These are phyloP conservation scores for Pterobdella sp. DNA, from an alignment of 2,888 invertebrate species.

Conservation along the genomic window DNA sequence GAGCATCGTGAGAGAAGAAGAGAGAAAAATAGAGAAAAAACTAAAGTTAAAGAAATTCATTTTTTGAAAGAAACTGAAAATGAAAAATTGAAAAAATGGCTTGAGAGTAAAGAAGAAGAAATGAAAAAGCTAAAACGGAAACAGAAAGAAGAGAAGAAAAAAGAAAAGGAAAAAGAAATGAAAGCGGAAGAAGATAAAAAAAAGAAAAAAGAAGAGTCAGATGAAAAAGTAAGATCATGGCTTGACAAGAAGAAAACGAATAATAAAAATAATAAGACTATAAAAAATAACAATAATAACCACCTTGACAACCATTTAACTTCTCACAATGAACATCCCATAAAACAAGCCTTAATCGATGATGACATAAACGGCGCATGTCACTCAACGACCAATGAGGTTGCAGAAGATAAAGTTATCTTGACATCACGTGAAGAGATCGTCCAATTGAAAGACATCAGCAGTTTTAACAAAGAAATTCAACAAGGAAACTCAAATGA, in stretches of 20 bases:
- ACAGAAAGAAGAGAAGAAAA: not conserved
- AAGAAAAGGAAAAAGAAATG: not conserved
- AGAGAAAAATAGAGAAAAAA: not conserved
- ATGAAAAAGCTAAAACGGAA: not conserved
- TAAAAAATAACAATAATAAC: not conserved
- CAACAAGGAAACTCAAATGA: too few species aligned
- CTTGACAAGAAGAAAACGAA: not conserved
- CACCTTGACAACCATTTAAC: not conserved
- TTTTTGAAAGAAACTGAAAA: not conserved
- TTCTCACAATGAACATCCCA: too few species aligned
- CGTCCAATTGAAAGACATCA: too few species aligned
- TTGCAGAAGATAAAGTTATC: too few species aligned
- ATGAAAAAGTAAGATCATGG: not conserved
- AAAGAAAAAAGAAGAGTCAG: slow-evolving; percentile 4
- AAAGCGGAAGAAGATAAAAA: not conserved
- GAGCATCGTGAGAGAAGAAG: not conserved
- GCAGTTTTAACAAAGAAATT: too few species aligned
- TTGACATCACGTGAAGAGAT: too few species aligned
- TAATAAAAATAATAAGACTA: not conserved
- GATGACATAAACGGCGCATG: too few species aligned
- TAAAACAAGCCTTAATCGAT: too few species aligned
- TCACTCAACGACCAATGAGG: too few species aligned
- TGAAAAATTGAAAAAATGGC: not conserved
- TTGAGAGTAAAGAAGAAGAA: not conserved
- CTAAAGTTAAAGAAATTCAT: not conserved